Evolutionary conservation across 1,140 invertebrate species (phyloP), one percentile per base, ranked within the genome.

Genomic region (Penaeus chinensis): DNA sequence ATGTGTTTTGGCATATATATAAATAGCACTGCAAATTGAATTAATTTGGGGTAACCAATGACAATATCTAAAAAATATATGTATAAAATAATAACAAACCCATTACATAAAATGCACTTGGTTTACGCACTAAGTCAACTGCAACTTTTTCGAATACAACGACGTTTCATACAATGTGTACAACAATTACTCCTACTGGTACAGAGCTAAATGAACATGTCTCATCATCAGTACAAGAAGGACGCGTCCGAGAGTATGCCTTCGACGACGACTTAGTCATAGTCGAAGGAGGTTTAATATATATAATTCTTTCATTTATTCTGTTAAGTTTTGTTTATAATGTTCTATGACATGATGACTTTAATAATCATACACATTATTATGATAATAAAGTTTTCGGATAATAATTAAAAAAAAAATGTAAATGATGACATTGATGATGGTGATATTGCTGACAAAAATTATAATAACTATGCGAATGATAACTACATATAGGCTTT

Each of bases 101-200:
- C 42, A 79, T 79, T 85, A 62, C 66, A 85, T 32, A 79, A 60
- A 63, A 47, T 66, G 69, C 74, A 80, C 24, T 80, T 54, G 62
- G 22, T 85, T 74, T 85, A 47, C 74, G 60, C 66, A 78, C 74
- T 85, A 63, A 78, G 54, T 79, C n/a, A 85, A 66, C 32, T 78
- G 37, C 27, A 78, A 79, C 13, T 80, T 85, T 82, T 69, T 69
- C 54, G 61, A 79, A 78, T 79, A 79, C 84, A 85, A 66, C 69
- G 37, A 85, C 54, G 77, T 69, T 80, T 63, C 76, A 80, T 62
- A 63, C 78, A 76, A 80, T 63, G 54, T 47, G 63, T 54, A 85
- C 84, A 85, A 78, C 84, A 85, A 79, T 85, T 85, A 85, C 84
- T 85, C 77, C 84, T 85, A 85, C 84, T 85, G 62, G 76, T 85